Base-by-base conservation (phyloP, 1,140 invertebrate genomes). In the Cydia pomonella region DNA sequence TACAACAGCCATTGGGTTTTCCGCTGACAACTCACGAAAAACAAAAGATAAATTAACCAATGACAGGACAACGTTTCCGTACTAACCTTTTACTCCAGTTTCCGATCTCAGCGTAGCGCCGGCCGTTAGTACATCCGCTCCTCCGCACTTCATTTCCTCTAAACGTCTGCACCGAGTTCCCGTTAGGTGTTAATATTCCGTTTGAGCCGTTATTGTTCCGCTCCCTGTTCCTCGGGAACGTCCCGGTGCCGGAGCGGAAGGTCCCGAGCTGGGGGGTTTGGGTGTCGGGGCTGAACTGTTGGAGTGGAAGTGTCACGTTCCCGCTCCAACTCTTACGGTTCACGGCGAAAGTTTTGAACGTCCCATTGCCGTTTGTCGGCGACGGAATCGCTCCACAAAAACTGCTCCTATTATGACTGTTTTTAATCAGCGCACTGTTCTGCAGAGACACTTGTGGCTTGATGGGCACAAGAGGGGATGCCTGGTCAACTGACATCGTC, bases 291-390 rank as follows among this genome's bases (percentile, higher is more conserved):
- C 87, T 81, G 78, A 87, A 93, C 83, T 92, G 90, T 75, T 93
- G 92, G 47, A 93, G 90, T 41, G 93, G 93, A 80, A 93, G 86
- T 23, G 92, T 93, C 75, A 91, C 91, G 78, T 93, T 93, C 77
- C 93, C 93, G 82, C 92, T 93, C 93, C 93, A 94, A 87, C 92
- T 93, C 85, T 94, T 94, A 25, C 93, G 85, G 82, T 93, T 94
- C 27, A 90, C 87, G 63, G 91, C 84, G 77, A 93, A 93, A 80
- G 93, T 92, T 86, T 93, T 93, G 77, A 92, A 88, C 63, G 89
- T 92, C 78, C 88, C 87, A 76, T 90, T 92, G 44, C 87, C 86
- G 73, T 91, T 91, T n/a, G 76, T 77, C 10, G 88, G 82, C 10
- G 90, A 90, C 9, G 91, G 91, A 21, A 86, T 84, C 4, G 88